Base-by-base conservation (phyloP, 2,797 vertebrate species). In the Artibeus jamaicensis region DNA sequence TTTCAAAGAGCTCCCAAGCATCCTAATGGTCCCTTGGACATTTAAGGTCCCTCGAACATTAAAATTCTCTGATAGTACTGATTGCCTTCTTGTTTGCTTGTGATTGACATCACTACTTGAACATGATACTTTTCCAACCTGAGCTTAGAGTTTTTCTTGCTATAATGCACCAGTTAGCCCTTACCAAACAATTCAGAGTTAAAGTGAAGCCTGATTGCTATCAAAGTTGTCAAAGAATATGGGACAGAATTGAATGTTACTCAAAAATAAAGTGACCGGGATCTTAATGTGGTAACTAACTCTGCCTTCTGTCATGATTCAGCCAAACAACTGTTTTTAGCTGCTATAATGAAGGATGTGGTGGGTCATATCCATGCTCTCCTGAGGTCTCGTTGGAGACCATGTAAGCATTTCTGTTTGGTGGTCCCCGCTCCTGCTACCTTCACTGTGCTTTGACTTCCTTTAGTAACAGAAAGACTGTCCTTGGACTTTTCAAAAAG, bases 371-470 rank as follows among this genome's bases (percentile, higher is more conserved):
- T 6, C 6, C 37, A 10, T 11, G 21, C 3, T 62, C 22, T 53
- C 83, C 26, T 16, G 14, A 34, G 32, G 37, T 32, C 3, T 3
- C 46, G 65, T 32, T 42, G 91, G 39, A 42, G 44, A 68, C 9
- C n/a, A 24, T 37, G n/a, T 19, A 11, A 19, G 21, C 34, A 4
- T 53, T 53, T 62, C 32, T 73, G 42, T 14, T 32, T 62, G 78
- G 1, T 16, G 37, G 2, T 9, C 1, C 0, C 2, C 0, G 4
- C 3, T 76, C 14, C 11, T 8, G 3, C 14, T 24, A 29, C 22
- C 44, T 53, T 73, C 11, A 26, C 15, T 12, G 32, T 68, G 15
- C 34, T 67, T 92, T 76, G 34, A 53, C 21, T 57, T 92, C 39
- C 9, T 37, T 21, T 42, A 91, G 24, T 24, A 62, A 34, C 29